Conservation (phyloP, 2,888 invertebrate genomes). For the Drosophila ezoana region DNA sequence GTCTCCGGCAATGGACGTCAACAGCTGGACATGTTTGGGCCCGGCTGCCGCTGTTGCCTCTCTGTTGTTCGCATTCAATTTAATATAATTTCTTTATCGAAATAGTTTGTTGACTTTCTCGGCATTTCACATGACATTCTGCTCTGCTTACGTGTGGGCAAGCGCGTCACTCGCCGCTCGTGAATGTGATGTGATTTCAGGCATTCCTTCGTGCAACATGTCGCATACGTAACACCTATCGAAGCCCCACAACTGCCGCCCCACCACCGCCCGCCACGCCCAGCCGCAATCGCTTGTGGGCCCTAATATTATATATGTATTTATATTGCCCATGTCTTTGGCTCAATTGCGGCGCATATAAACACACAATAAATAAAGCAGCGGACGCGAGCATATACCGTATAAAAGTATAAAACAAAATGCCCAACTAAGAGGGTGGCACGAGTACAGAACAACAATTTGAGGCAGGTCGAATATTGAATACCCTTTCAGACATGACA, state of each 20-base stretch:
- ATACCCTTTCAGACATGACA: background rate
- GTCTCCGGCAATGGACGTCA: conserved; percentile 62
- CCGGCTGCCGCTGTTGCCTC: background rate
- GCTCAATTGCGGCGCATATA: conserved; percentile 57
- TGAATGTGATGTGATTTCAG: conserved; percentile 19
- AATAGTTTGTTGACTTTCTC: conserved; percentile 61
- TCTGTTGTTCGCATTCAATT: conserved; percentile 46
- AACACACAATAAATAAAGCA: conserved; percentile 63
- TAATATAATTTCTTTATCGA: conserved; percentile 69
- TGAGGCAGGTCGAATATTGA: background rate
- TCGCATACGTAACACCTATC: conserved; percentile 51
- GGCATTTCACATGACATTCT: conserved; percentile 61
- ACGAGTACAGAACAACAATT: conserved; percentile 1
- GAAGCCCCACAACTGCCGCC: conserved; percentile 50
- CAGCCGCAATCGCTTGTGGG: conserved; percentile 22
- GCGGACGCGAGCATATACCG: conserved; percentile 36
- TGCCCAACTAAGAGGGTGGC: conserved; percentile 37
- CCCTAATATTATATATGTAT: conserved; percentile 31
- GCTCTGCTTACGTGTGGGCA: conserved; percentile 46
- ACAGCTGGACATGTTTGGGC: conserved; percentile 72
- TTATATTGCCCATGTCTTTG: conserved; percentile 51
- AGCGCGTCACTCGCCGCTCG: conserved; percentile 38
- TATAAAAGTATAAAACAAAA: conserved; percentile 50
- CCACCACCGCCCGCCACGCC: conserved; percentile 1
- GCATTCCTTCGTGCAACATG: conserved; percentile 29